A percentile compares a stretch with the other conserved stretches of the same genome.
Conservation (phyloP, 2,113 vertebrate species). For the Bucco capensis region DNA sequence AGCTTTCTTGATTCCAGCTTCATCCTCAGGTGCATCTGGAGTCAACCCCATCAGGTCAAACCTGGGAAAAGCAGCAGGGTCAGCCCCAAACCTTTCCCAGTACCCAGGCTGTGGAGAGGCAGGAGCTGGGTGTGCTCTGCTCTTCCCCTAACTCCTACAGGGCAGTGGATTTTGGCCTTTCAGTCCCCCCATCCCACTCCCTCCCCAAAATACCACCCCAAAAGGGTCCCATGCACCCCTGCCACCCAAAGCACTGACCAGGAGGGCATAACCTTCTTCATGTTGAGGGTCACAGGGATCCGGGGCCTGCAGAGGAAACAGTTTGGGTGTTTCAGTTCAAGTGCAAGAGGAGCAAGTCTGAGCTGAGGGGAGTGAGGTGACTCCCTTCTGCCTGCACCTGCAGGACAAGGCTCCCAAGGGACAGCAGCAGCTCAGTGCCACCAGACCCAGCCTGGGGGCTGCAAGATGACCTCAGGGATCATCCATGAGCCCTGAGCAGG, state of each 20-base stretch:
- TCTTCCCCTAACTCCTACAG: neutral
- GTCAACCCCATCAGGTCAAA: slow-evolving; percentile 95
- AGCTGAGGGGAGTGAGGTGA: neutral
- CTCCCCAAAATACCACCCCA: neutral
- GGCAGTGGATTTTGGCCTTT: neutral
- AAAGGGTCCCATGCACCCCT: neutral
- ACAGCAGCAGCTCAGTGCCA: neutral
- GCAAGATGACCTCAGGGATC: neutral
- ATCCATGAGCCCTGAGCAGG: rapidly evolving
- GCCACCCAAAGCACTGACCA: slow-evolving; percentile 80
- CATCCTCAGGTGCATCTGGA: slow-evolving; percentile 90
- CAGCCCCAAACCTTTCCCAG: neutral
- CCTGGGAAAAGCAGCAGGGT: slow-evolving; percentile 69
- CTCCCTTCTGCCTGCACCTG: neutral
- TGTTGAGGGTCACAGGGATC: slow-evolving; percentile 95
- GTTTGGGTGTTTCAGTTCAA: neutral
- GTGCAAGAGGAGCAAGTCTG: neutral
- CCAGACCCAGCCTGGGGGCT: neutral
- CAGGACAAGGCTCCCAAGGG: neutral
- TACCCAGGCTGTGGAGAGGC: rapidly evolving
- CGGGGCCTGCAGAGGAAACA: slow-evolving; percentile 76
- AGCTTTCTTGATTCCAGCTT: slow-evolving; percentile 95
- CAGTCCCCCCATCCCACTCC: neutral
- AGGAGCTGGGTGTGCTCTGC: neutral
- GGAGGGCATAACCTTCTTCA: slow-evolving; percentile 91